Evolutionary conservation across 2,888 invertebrate genomes (phyloP).

Genomic region (Rutpela maculata): DNA sequence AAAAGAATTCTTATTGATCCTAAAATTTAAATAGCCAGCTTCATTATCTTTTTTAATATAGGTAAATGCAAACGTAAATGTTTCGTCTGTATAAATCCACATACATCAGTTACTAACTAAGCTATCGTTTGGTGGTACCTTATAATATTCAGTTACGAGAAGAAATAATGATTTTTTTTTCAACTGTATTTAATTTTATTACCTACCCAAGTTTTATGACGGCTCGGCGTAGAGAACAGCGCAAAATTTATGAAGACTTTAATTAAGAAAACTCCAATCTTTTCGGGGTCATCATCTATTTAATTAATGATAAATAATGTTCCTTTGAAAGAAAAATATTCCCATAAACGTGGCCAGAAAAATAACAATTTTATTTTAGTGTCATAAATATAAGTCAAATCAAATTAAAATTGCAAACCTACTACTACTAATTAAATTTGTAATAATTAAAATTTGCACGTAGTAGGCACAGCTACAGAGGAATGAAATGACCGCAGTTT

Average conservation of each 20-base stretch:
- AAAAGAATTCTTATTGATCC: too few relatives aligned
- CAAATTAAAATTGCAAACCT: too few relatives aligned
- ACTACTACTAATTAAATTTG: too few relatives aligned
- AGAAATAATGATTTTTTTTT: not conserved
- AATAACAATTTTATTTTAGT: not conserved
- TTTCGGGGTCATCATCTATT: not conserved
- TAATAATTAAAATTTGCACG: too few relatives aligned
- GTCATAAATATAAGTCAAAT: not conserved
- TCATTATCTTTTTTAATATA: too few relatives aligned
- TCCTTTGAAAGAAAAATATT: not conserved
- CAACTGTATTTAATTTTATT: not conserved
- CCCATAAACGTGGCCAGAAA: not conserved
- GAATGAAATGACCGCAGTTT: too few relatives aligned
- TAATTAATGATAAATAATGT: not conserved
- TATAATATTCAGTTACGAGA: not conserved
- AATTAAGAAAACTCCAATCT: not conserved
- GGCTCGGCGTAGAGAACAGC: not conserved
- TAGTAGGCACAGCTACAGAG: too few relatives aligned
- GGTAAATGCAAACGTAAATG: too few relatives aligned
- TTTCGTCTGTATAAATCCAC: too few relatives aligned
- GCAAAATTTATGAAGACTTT: not conserved
- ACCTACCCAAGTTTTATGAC: not conserved
- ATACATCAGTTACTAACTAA: not conserved
- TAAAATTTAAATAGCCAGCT: too few relatives aligned
- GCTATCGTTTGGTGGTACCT: not conserved